A percentile compares a stretch with the other conserved stretches of the same genome.
Evolutionary conservation across 2,113 vertebrate genomes (phyloP).

Genomic region (Vimba vimba): DNA sequence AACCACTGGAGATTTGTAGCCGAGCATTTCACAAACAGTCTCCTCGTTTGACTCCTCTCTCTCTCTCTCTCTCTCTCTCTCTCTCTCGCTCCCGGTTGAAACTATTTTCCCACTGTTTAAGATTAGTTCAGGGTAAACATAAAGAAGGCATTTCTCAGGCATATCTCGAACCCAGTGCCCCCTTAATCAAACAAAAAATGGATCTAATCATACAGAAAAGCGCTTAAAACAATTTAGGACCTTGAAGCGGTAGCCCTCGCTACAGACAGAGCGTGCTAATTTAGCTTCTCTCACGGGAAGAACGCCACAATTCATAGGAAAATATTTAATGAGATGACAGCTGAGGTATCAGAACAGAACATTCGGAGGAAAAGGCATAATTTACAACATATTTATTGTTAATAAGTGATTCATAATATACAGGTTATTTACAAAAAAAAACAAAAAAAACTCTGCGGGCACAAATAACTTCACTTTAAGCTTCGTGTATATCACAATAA

Average conservation of each 20-base stretch:
- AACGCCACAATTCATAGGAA: constrained; percentile 5
- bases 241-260: background rate
- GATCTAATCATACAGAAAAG: constrained; percentile 18
- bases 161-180: constrained; percentile 32
- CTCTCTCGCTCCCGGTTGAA: constrained; percentile 16
- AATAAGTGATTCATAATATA: constrained; percentile 90
- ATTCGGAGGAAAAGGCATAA: constrained; percentile 71
- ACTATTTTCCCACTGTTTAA: constrained; percentile 59
- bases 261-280: background rate
- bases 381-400: constrained; percentile 92
- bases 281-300: constrained; percentile 32
- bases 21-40: constrained; percentile 47
- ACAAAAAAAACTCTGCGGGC: constrained; percentile 71
- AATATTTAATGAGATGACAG: constrained; percentile 22
- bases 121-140: constrained; percentile 56
- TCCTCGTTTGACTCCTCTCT: constrained; percentile 28
- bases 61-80: background rate
- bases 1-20: constrained; percentile 42
- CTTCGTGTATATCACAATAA: constrained; percentile 72
- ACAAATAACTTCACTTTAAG: constrained; percentile 88
- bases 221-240: constrained; percentile 6
- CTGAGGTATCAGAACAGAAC: background rate
- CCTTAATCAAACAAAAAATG: constrained; percentile 44
- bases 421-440: constrained; percentile 81
- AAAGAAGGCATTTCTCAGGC: constrained; percentile 49